phyloP scores from a whole-genome alignment of 2,797 vertebrate genomes.

The Galagoides demidoff region DNA sequence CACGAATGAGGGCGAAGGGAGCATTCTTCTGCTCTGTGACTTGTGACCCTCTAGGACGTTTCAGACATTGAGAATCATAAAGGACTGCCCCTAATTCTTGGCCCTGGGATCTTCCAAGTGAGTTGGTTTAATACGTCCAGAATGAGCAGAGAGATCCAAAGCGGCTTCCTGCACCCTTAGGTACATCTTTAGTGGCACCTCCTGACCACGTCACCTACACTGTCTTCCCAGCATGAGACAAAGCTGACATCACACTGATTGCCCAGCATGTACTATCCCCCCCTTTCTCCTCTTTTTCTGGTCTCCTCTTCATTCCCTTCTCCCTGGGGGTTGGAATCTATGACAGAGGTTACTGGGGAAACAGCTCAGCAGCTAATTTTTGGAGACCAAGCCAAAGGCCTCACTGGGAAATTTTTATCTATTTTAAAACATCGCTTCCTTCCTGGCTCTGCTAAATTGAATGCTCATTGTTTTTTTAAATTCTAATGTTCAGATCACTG shows the following conservation, averaged over 20 bases:
- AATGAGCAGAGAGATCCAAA: background rate
- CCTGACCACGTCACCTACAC: conserved; percentile 45
- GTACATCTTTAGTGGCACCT: background rate
- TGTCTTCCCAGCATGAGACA: conserved; percentile 65
- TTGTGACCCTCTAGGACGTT: conserved; percentile 35
- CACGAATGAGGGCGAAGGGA: background rate
- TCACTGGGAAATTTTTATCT: conserved; percentile 81
- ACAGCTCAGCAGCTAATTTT: conserved; percentile 76
- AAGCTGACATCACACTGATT: conserved; percentile 46
- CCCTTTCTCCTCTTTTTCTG: conserved; percentile 43
- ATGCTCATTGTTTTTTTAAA: conserved; percentile 80
- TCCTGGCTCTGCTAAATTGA: conserved; percentile 85
- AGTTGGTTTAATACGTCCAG: background rate
- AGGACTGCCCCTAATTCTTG: background rate
- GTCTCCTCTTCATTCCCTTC: conserved; percentile 66
- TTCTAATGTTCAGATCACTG: conserved; percentile 88
- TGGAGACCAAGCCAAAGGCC: conserved; percentile 79
- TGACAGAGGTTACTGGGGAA: conserved; percentile 75
- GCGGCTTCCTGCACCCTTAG: background rate
- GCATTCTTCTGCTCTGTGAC: conserved; percentile 42
- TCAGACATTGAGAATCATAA: background rate
- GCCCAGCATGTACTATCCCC: conserved; percentile 34
- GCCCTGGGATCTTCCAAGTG: background rate
- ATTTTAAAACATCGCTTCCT: conserved; percentile 82
- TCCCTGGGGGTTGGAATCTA: conserved; percentile 62